Evolutionary conservation across 2,797 vertebrate species (phyloP).

Genomic region (Melanotaenia nigrans): DNA sequence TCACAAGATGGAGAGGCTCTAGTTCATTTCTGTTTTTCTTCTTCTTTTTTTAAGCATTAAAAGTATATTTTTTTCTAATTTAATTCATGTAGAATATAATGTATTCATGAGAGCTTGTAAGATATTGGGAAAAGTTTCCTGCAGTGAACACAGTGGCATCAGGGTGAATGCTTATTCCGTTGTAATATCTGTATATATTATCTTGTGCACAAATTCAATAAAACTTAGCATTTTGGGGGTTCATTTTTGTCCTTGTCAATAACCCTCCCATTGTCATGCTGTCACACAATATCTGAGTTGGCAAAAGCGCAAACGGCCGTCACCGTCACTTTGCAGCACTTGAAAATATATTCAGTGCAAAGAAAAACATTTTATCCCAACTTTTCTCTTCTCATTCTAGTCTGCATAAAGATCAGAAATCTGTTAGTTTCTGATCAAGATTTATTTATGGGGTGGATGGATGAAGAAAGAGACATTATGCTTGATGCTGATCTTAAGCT

Average conservation of each 20-base stretch:
- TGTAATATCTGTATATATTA: not conserved
- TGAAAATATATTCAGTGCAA: too few species aligned
- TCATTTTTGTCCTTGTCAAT: not conserved
- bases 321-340: not conserved
- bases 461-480: not conserved
- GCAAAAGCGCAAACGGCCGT: not conserved
- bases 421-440: not conserved
- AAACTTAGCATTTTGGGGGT: not conserved
- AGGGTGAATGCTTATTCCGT: not conserved
- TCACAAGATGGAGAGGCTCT: not conserved
- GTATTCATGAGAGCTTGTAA: too few species aligned
- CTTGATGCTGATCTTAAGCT: too few species aligned
- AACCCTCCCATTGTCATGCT: not conserved
- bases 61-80: too few species aligned
- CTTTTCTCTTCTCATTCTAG: too few species aligned
- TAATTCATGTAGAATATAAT: too few species aligned
- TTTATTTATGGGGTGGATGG: not conserved
- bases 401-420: too few species aligned
- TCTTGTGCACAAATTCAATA: not conserved
- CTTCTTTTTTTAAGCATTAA: not conserved
- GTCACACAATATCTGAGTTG: not conserved
- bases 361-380: too few species aligned
- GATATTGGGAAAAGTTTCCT: too few species aligned
- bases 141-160: too few species aligned
- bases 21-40: not conserved